Evolutionary conservation across 2,797 vertebrate species (phyloP).

Genomic region (Etheostoma perlongum): DNA sequence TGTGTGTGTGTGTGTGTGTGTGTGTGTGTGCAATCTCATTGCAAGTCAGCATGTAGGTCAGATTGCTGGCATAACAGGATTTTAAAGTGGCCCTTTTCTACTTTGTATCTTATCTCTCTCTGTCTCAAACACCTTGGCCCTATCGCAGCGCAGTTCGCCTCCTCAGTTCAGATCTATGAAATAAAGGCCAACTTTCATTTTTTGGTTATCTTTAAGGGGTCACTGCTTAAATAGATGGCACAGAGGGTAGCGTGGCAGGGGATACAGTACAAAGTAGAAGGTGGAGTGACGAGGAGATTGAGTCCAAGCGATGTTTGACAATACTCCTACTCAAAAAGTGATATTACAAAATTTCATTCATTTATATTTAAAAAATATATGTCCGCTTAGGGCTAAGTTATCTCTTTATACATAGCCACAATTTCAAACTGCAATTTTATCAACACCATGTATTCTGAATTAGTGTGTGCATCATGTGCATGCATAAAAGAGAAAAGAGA

Average conservation of each 20-base stretch:
- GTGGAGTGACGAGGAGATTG: not conserved
- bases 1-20: conserved; percentile 9
- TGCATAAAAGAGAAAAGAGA: not conserved
- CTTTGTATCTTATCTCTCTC: conserved; percentile 18
- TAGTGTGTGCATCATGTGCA: not conserved
- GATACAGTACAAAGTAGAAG: conserved; percentile 17
- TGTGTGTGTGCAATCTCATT: conserved; percentile 27
- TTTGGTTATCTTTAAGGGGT: conserved; percentile 23
- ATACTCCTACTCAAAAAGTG: too few species aligned
- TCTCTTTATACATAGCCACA: not conserved
- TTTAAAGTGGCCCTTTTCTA: conserved; percentile 64
- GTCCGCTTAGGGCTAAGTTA: too few species aligned
- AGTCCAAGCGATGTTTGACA: too few species aligned
- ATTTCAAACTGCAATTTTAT: conserved; percentile 29
- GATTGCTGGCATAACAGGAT: conserved; percentile 57
- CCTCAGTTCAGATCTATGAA: conserved; percentile 36
- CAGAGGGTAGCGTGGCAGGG: not conserved
- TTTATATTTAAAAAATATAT: too few species aligned
- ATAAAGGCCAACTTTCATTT: conserved; percentile 8
- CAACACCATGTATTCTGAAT: not conserved
- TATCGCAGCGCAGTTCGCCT: conserved; percentile 22
- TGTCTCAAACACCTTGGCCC: conserved; percentile 24
- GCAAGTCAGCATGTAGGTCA: conserved; percentile 75
- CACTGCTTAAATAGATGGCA: conserved; percentile 25
- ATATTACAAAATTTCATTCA: too few species aligned